These are phyloP conservation scores for Brachionus rubens DNA, from an alignment of 1,140 invertebrate species.

Conservation along the genomic window DNA sequence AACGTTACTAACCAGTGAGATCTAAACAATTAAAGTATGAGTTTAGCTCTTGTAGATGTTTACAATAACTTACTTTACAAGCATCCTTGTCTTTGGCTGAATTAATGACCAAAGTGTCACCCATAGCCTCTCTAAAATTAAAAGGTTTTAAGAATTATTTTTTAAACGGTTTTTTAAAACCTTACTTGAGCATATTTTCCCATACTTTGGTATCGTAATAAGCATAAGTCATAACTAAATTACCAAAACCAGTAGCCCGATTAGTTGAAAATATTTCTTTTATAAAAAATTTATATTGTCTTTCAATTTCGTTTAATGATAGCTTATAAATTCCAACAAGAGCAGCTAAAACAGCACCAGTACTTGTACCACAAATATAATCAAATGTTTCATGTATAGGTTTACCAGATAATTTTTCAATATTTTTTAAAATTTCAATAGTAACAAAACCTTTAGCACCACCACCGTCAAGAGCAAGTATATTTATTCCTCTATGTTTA, in stretches of 20 bases:
- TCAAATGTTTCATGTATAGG: conserved; percentile 70
- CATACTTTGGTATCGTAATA: conserved; percentile 84
- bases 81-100: conserved; percentile 61
- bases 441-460: conserved; percentile 43
- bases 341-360: conserved; percentile 66
- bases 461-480: conserved; percentile 33
- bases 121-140: conserved; percentile 26
- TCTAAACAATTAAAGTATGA: too few relatives aligned
- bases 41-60: too few relatives aligned
- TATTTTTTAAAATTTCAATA: conserved; percentile 37
- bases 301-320: conserved; percentile 66
- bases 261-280: conserved; percentile 71
- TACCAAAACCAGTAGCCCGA: conserved; percentile 70
- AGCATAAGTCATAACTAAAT: conserved; percentile 77
- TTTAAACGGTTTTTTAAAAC: neutral
- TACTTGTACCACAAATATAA: conserved; percentile 85
- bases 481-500: conserved; percentile 22
- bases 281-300: conserved; percentile 70
- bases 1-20: conserved; percentile 42
- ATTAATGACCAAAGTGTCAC: conserved; percentile 44
- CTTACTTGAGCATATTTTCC: conserved; percentile 72
- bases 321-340: conserved; percentile 62
- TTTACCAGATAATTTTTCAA: conserved; percentile 59
- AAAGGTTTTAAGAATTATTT: neutral
- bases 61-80: conserved; percentile 65